Conservation (phyloP, 2,888 invertebrate species). For the Agrochola lota region DNA sequence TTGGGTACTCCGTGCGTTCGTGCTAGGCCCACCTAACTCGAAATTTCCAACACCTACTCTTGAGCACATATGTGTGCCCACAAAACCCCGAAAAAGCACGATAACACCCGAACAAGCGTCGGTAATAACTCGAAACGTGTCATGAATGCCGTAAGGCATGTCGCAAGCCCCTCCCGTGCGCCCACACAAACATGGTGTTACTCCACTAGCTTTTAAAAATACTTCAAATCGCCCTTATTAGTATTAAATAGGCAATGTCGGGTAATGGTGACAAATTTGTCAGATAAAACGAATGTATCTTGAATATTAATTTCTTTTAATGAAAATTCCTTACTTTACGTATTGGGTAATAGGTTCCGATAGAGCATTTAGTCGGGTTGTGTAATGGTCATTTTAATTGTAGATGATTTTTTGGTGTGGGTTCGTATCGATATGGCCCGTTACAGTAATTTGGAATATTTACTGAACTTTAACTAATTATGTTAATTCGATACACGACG, state of each 20-base stretch:
- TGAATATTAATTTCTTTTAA: conserved; percentile 67
- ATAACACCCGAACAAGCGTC: conserved; percentile 62
- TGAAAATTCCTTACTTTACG: conserved; percentile 58
- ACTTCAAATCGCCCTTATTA: conserved; percentile 65
- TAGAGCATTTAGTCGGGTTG: conserved; percentile 42
- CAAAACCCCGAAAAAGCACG: conserved; percentile 55
- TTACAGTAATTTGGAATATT: conserved; percentile 59
- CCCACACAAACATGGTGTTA: conserved; percentile 60
- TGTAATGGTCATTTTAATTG: conserved; percentile 62
- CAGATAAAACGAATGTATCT: conserved; percentile 62
- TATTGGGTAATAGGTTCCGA: conserved; percentile 32
- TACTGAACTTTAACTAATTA: conserved; percentile 47
- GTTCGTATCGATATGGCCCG: conserved; percentile 38
- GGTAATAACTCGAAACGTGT: conserved; percentile 63
- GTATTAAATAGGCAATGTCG: conserved; percentile 62
- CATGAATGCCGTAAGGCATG: conserved; percentile 45
- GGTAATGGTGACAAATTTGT: conserved; percentile 68
- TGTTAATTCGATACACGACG: conserved; percentile 38
- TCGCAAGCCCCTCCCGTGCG: conserved; percentile 56
- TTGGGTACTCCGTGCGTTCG: not conserved
- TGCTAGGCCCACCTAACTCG: not conserved
- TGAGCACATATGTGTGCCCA: conserved; percentile 35
- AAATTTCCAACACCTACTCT: conserved; percentile 39
- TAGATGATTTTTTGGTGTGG: conserved; percentile 53
- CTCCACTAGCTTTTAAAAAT: conserved; percentile 59